Evolutionary conservation across 1,140 invertebrate species (phyloP).

Genomic region (Kradibia gibbosae): DNA sequence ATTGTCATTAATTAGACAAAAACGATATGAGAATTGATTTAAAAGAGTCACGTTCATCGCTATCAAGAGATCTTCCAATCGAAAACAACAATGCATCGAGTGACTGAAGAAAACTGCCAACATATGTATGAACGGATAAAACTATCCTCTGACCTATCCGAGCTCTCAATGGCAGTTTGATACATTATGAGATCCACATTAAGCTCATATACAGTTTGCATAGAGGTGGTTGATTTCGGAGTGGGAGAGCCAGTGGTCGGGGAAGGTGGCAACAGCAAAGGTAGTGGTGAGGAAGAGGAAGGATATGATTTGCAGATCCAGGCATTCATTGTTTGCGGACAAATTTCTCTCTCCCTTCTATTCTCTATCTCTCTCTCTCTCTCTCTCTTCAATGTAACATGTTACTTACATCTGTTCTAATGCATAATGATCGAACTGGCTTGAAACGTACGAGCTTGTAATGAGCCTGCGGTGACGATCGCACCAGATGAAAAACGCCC

Average conservation of each 20-base stretch:
- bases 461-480: conserved; percentile 32
- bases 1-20: neutral
- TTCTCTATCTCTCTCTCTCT: too few species aligned
- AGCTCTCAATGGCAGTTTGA: neutral
- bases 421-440: neutral
- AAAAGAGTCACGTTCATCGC: neutral
- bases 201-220: neutral
- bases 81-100: neutral
- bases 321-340: conserved; percentile 28
- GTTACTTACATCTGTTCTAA: conserved; percentile 15
- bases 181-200: neutral
- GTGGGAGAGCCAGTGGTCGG: too few species aligned
- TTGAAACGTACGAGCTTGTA: neutral
- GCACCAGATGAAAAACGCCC: neutral
- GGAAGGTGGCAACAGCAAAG: too few species aligned
- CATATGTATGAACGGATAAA: neutral
- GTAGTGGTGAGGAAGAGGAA: neutral
- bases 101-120: neutral
- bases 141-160: neutral
- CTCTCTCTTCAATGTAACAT: neutral
- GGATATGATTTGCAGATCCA: neutral
- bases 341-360: neutral
- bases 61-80: neutral
- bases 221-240: neutral
- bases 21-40: too few species aligned